A percentile compares a stretch with the other conserved stretches of the same genome.
phyloP scores from a whole-genome alignment of 1,140 invertebrate genomes.

The Formica exsecta region DNA sequence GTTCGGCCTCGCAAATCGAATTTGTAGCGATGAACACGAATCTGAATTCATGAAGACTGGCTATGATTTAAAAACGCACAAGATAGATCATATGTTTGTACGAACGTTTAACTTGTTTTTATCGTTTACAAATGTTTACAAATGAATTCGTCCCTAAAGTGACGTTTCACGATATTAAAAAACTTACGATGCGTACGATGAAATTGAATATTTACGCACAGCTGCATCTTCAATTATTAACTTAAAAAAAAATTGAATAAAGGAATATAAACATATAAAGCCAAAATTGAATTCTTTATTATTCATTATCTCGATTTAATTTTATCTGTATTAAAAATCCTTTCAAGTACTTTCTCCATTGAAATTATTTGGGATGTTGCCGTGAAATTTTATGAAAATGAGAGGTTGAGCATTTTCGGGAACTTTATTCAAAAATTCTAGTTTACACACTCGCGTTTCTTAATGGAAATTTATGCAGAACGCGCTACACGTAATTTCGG shows the following conservation, averaged over 20 bases:
- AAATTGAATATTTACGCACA: constrained; percentile 27
- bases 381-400: constrained; percentile 15
- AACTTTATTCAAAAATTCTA: constrained; percentile 62
- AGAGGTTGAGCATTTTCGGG: constrained; percentile 21
- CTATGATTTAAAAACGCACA: background rate
- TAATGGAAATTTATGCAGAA: constrained; percentile 61
- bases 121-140: background rate
- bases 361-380: constrained; percentile 6
- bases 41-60: too few relatives aligned
- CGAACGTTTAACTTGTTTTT: background rate
- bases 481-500: constrained; percentile 53
- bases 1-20: background rate
- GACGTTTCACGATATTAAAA: constrained; percentile 17
- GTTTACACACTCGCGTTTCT: constrained; percentile 55
- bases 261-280: background rate
- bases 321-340: background rate
- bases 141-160: background rate
- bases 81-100: constrained; percentile 20
- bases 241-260: constrained; percentile 10
- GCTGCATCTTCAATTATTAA: constrained; percentile 26
- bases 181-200: constrained; percentile 10
- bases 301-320: background rate
- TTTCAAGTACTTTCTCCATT: background rate
- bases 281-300: constrained; percentile 17
- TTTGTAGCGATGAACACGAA: background rate